Evolutionary conservation across 2,797 vertebrate genomes (phyloP).

Genomic region (Aeoliscus strigatus): DNA sequence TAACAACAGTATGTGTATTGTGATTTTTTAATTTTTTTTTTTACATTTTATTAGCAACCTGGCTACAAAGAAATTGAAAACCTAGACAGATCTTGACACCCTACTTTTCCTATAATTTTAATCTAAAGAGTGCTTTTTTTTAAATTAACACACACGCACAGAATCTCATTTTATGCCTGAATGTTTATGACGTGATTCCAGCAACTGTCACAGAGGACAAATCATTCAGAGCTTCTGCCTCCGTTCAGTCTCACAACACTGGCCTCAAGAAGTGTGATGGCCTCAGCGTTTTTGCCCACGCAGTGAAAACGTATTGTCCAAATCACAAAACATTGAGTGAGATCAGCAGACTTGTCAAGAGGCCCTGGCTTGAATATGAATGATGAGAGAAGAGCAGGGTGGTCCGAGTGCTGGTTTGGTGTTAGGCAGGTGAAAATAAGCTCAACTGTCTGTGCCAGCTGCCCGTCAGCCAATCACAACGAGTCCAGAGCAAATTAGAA

Average conservation of each 20-base stretch:
- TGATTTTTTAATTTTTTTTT: too few species aligned
- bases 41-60: too few species aligned
- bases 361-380: conserved; percentile 85
- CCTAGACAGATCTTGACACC: too few species aligned
- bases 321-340: conserved; percentile 84
- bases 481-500: conserved; percentile 24
- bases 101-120: background rate
- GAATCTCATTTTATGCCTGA: conserved; percentile 40
- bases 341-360: conserved; percentile 85
- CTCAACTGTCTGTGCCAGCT: conserved; percentile 73
- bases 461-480: conserved; percentile 59
- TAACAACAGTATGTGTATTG: too few species aligned
- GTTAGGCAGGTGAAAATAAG: conserved; percentile 75
- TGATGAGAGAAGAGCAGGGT: conserved; percentile 83
- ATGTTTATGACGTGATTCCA: conserved; percentile 47
- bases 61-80: too few species aligned
- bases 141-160: conserved; percentile 20
- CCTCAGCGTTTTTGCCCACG: conserved; percentile 75
- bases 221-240: conserved; percentile 68
- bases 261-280: conserved; percentile 74
- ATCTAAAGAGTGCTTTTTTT: too few species aligned
- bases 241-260: conserved; percentile 67
- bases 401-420: conserved; percentile 70
- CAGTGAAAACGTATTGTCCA: conserved; percentile 79
- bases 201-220: conserved; percentile 59